Base-by-base conservation (phyloP, 2,797 vertebrate genomes). In the Amniataba percoides region DNA sequence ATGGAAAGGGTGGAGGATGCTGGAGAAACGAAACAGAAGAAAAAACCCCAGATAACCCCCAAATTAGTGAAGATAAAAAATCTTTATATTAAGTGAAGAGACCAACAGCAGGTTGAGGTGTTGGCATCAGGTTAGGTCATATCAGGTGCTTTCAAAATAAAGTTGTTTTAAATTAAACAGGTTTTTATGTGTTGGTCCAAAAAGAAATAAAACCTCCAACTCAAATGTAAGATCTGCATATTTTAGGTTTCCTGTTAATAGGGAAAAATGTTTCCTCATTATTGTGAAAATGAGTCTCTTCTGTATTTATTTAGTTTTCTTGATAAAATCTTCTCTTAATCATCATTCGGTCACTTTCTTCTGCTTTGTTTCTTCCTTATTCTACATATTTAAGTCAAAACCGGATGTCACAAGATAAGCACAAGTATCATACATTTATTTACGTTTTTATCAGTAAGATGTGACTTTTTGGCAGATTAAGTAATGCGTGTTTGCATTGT, bases 81-180 rank as follows among this genome's bases (percentile, higher is more conserved):
- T 83, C 80, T 81, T 73, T 69, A n/a, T 72, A 65, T 75, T 64
- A 65, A 76, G 79, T 85, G 56, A 0, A n/a, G 77, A 79, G 82
- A 86, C 63, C 78, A 31, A 31, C 27, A 31, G 27, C 40, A 49
- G 23, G 61, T 40, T 39, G n/a, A 40, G 70, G 67, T 78, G 79
- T 69, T 74, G 13, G 57, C 1, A 59, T 77, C 58, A 40, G 68
- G 8, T 80, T 63, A 57, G 23, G 74, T 77, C 10, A 13, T 39
- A 34, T 82, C 48, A 10, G 18, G n/a, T n/a, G 15, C 45, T 51
- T 52, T 13, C 3, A 5, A 71, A 69, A 61, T 70, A 21, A 75
- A 59, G 55, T 40, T 3, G 62, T 52, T 57, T 48, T 36, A 67
- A 31, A 63, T 72, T 64, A 36, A 62, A 75, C 31, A 45, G 14